phyloP scores from a whole-genome alignment of 2,888 invertebrate species.

The Drosophila acutilabella region DNA sequence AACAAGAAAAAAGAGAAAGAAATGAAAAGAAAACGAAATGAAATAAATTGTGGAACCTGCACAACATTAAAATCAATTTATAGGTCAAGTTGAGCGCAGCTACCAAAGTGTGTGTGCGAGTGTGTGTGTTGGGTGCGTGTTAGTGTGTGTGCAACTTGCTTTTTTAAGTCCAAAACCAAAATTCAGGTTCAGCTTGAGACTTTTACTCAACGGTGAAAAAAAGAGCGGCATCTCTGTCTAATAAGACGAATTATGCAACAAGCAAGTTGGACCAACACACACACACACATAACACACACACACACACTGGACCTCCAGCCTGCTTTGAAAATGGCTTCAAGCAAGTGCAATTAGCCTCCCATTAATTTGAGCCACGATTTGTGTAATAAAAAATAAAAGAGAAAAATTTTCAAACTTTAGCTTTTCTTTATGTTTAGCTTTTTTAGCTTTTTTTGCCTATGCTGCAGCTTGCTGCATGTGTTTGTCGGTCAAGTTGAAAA shows the following conservation, averaged over 20 bases:
- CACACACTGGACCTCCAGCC: slow-evolving; percentile 7
- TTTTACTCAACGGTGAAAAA: slow-evolving; percentile 54
- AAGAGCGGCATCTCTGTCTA: slow-evolving; percentile 66
- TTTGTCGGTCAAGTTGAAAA: slow-evolving; percentile 81
- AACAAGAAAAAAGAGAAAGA: slow-evolving; percentile 25
- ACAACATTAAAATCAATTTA: slow-evolving; percentile 80
- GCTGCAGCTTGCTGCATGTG: slow-evolving; percentile 30
- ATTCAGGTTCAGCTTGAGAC: slow-evolving; percentile 74
- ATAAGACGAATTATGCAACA: slow-evolving; percentile 71
- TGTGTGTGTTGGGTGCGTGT: slow-evolving; percentile 2
- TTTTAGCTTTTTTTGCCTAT: slow-evolving; percentile 24
- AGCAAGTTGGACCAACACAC: slow-evolving; percentile 41
- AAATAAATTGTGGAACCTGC: slow-evolving; percentile 69
- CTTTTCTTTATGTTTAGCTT: too few relatives aligned
- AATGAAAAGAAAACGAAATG: slow-evolving; percentile 28
- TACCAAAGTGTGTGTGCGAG: slow-evolving; percentile 3
- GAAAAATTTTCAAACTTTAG: not conserved
- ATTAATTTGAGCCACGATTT: slow-evolving; percentile 32
- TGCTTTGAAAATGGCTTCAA: slow-evolving; percentile 16
- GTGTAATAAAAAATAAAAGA: slow-evolving; percentile 23
- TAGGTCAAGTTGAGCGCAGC: slow-evolving; percentile 81
- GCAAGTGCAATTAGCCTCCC: slow-evolving; percentile 50
- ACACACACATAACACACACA: slow-evolving; percentile 13
- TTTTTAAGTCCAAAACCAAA: slow-evolving; percentile 45
- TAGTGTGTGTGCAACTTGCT: slow-evolving; percentile 48